A percentile compares a stretch with the other conserved stretches of the same genome.
Evolutionary conservation across 1,140 invertebrate species (phyloP).

Genomic region (Macrocentrus cingulum): DNA sequence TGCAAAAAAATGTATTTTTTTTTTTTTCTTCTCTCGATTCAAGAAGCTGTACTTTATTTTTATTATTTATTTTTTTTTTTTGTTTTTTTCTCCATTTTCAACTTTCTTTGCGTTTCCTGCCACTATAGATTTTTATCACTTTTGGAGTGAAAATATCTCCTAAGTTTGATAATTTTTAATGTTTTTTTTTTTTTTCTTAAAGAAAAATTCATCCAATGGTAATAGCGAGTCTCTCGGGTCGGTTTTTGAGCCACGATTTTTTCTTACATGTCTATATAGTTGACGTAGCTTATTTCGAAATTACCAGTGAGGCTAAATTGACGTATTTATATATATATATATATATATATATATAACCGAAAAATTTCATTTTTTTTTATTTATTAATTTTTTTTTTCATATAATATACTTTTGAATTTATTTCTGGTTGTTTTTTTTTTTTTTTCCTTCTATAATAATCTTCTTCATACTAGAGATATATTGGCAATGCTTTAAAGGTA

Average conservation of each 20-base stretch:
- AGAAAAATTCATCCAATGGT: slow-evolving; percentile 4
- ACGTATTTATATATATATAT: slow-evolving; percentile 38
- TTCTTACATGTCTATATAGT: slow-evolving; percentile 23
- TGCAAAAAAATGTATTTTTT: not conserved
- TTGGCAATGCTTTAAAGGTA: slow-evolving; percentile 33
- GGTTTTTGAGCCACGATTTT: slow-evolving; percentile 23
- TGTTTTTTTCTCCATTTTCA: slow-evolving; percentile 5
- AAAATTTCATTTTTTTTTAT: slow-evolving; percentile 19
- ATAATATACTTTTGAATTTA: slow-evolving; percentile 8
- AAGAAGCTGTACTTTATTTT: too few species aligned
- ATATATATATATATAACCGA: too few species aligned
- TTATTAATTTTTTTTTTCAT: slow-evolving; percentile 1
- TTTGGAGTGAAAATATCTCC: too few species aligned
- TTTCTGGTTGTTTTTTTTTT: not conserved
- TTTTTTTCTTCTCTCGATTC: not conserved
- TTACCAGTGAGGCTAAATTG: slow-evolving; percentile 50
- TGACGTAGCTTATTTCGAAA: slow-evolving; percentile 30
- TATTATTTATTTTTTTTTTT: not conserved
- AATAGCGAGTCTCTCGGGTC: not conserved
- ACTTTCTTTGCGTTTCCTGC: not conserved
- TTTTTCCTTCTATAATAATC: slow-evolving; percentile 2
- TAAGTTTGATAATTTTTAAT: not conserved
- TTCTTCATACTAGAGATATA: slow-evolving; percentile 30
- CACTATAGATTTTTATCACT: too few species aligned
- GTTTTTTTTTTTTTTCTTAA: not conserved